Evolutionary conservation across 2,113 vertebrate genomes (phyloP).

Genomic region (Brachionichthys hirsutus): DNA sequence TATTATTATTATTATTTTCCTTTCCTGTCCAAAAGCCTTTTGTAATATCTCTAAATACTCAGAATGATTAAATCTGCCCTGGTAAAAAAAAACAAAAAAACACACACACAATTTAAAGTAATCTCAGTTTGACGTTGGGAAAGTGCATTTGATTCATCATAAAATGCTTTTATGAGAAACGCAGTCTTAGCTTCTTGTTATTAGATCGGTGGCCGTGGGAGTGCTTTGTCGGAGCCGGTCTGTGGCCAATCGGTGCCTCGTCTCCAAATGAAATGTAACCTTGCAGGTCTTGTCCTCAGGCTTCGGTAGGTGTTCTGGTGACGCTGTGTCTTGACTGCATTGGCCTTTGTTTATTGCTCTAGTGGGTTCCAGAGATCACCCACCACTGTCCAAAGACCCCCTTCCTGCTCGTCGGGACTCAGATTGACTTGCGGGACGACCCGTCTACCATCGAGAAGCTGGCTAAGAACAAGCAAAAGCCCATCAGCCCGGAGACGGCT

Average conservation of each 20-base stretch:
- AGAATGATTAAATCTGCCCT: neutral
- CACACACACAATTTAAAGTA: neutral
- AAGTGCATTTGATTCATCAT: neutral
- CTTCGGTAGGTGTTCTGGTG: neutral
- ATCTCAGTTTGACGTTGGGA: neutral
- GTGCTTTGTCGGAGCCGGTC: neutral
- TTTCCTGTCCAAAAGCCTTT: neutral
- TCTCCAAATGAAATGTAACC: neutral
- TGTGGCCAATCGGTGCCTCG: neutral
- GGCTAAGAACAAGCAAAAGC: conserved; percentile 99
- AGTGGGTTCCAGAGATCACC: conserved; percentile 95
- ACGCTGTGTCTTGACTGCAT: neutral
- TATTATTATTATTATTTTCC: no score
- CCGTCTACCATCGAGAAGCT: conserved; percentile 99
- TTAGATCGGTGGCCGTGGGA: neutral
- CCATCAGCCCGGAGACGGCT: conserved; percentile 96
- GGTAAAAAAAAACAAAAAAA: no score
- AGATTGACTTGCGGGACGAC: conserved; percentile 97
- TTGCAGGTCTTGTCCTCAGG: no score
- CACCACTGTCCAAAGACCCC: conserved; percentile 94
- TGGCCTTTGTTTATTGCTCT: conserved; percentile 13
- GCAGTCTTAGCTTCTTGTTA: neutral
- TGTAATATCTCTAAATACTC: neutral
- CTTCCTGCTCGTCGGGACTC: conserved; percentile 97
- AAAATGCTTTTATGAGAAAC: no score